Base-by-base conservation (phyloP, 2,113 vertebrate species). In the Mirza zaza region DNA sequence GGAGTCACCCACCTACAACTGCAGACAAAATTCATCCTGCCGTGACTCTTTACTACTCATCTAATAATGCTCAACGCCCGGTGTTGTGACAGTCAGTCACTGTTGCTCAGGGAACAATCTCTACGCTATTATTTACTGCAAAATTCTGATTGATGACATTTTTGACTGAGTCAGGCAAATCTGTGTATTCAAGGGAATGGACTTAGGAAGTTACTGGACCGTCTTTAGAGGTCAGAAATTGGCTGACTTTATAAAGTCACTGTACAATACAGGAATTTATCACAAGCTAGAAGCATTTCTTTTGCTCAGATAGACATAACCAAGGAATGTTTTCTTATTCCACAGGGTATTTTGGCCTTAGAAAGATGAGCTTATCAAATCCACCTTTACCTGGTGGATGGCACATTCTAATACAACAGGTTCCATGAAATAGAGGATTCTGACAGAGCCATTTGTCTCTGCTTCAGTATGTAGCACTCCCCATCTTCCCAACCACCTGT, bases 101-200 rank as follows among this genome's bases (percentile, higher is more conserved):
- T 90, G 48, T 27, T 91, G 20, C 73, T 94, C 76, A 96, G 97
- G 82, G 0, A 18, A 80, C 7, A 92, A 94, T 82, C 48, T 92
- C 50, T 45, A 55, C 55, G 81, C 86, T 48, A 86, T 13, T 97
- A 59, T 91, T 97, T 97, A 89, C 88, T 94, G 71, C 17, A 96
- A 86, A 63, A 84, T 83, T 2, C 42, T 97, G 27, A 90, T 45
- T 39, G 84, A 86, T 91, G 55, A 70, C 76, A 87, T 76, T 95
- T 97, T 94, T 97, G 42, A 92, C 87, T 6, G 45, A 95, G 70
- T 96, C 77, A 90, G 57, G 61, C 17, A 90, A 85, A 92, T 95
- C 92, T 91, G 71, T 2, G 1, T 92, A 95, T 97, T 97, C 89
- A 63, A 97, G 70, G 80, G 70, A 90, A 97, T 96, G 2, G 59